A percentile compares a stretch with the other conserved stretches of the same genome.
These are phyloP conservation scores for Drosophila setosimentum DNA, from an alignment of 2,888 invertebrate species.

Conservation along the genomic window DNA sequence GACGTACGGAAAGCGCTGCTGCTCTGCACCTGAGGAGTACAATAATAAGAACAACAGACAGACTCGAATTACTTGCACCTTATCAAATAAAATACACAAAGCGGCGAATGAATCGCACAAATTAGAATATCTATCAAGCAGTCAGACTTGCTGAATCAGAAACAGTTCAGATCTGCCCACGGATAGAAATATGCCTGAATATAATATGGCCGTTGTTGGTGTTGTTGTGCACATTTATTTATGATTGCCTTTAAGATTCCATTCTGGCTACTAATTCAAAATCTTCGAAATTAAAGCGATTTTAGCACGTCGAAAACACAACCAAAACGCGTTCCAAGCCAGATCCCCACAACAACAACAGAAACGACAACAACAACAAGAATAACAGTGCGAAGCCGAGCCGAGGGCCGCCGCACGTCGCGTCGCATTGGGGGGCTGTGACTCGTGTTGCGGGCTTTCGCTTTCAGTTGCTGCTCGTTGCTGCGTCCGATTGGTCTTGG, in stretches of 20 bases:
- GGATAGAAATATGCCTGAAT: neutral
- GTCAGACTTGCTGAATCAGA: slow-evolving; percentile 16
- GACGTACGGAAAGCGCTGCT: slow-evolving; percentile 37
- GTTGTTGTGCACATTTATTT: slow-evolving; percentile 10
- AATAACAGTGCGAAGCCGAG: slow-evolving; percentile 36
- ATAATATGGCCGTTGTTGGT: slow-evolving; percentile 1
- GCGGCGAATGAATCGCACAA: slow-evolving; percentile 53
- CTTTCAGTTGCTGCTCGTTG: slow-evolving; percentile 83
- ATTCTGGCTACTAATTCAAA: slow-evolving; percentile 45
- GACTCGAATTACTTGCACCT: slow-evolving; percentile 73
- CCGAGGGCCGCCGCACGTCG: slow-evolving; percentile 50
- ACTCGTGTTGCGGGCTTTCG: slow-evolving; percentile 76
- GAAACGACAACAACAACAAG: neutral
- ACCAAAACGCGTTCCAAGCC: slow-evolving; percentile 69
- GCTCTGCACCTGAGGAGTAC: slow-evolving; percentile 24
- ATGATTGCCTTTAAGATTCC: slow-evolving; percentile 43
- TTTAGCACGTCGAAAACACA: slow-evolving; percentile 64
- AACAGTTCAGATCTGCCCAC: slow-evolving; percentile 19
- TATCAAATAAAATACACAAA: slow-evolving; percentile 75
- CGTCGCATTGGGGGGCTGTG: slow-evolving; percentile 51
- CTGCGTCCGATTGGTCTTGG: slow-evolving; percentile 82
- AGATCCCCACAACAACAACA: slow-evolving; percentile 37
- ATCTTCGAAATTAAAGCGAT: slow-evolving; percentile 66
- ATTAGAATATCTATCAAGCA: slow-evolving; percentile 71
- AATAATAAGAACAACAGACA: neutral